Percentiles rank a stretch among this genome's conserved stretches.
These are phyloP conservation scores for Smittia sp. DNA, from an alignment of 2,888 invertebrate genomes.

Conservation along the genomic window DNA sequence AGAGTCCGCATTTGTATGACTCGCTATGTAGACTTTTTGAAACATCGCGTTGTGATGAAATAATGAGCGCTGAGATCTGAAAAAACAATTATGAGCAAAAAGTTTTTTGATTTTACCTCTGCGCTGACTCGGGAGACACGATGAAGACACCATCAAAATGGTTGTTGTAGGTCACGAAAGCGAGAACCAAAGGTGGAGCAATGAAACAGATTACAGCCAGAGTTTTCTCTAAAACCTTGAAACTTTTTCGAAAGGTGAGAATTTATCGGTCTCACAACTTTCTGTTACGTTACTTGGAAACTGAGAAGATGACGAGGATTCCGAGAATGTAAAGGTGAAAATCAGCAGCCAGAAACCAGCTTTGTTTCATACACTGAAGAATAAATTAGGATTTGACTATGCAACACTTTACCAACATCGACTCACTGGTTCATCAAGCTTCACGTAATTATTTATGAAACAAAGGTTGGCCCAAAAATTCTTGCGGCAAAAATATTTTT, in stretches of 20 bases:
- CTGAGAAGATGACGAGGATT: slow-evolving; percentile 50
- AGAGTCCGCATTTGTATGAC: slow-evolving; percentile 55
- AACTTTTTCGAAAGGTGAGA: slow-evolving; percentile 43
- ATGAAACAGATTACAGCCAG: not conserved
- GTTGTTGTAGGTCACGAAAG: slow-evolving; percentile 44
- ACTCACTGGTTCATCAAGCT: slow-evolving; percentile 46
- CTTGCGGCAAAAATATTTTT: slow-evolving; percentile 51
- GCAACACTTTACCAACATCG: slow-evolving; percentile 45
- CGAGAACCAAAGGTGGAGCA: not conserved
- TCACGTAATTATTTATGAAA: slow-evolving; percentile 55
- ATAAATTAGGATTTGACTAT: slow-evolving; percentile 44
- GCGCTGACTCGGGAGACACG: slow-evolving; percentile 51
- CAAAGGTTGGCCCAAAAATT: slow-evolving; percentile 57
- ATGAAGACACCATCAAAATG: slow-evolving; percentile 53
- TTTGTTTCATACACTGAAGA: slow-evolving; percentile 42
- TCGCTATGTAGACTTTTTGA: slow-evolving; percentile 52
- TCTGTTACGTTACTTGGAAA: slow-evolving; percentile 32
- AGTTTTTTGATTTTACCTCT: not conserved
- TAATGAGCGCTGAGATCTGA: slow-evolving; percentile 51
- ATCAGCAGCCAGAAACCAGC: slow-evolving; percentile 56
- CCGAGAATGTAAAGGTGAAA: slow-evolving; percentile 55
- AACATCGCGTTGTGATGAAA: slow-evolving; percentile 52
- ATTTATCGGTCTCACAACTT: slow-evolving; percentile 43
- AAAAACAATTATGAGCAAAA: slow-evolving; percentile 28
- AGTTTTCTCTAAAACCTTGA: not conserved